Evolutionary conservation across 1,140 invertebrate species (phyloP).

Genomic region (Dendroctonus ponderosae): DNA sequence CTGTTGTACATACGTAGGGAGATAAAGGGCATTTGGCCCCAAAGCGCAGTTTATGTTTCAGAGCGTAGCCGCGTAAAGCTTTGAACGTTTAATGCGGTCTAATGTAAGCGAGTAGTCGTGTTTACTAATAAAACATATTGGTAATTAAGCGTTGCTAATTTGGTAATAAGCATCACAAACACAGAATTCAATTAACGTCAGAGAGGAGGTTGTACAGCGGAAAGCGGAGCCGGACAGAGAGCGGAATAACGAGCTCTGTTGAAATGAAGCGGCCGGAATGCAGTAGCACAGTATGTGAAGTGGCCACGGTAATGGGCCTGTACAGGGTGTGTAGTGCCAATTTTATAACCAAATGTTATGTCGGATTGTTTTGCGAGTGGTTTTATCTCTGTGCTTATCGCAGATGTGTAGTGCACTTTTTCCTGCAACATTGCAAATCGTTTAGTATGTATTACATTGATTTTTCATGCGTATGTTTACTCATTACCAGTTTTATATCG

Average conservation of each 20-base stretch:
- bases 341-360: neutral
- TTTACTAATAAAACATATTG: constrained; percentile 52
- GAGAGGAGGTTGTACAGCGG: constrained; percentile 11
- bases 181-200: constrained; percentile 52
- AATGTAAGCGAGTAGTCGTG: constrained; percentile 48
- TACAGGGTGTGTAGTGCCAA: constrained; percentile 13
- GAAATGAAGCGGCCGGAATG: constrained; percentile 23
- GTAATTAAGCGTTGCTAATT: constrained; percentile 54
- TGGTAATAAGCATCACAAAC: constrained; percentile 53
- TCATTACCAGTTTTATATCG: too few species aligned
- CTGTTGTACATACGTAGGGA: constrained; percentile 12
- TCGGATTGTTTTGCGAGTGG: neutral
- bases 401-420: neutral
- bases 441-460: too few species aligned
- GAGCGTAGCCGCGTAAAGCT: constrained; percentile 40
- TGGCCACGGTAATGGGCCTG: constrained; percentile 11
- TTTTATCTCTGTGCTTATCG: neutral
- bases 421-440: neutral
- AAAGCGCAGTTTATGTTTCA: constrained; percentile 28
- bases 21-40: constrained; percentile 22
- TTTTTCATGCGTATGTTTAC: too few species aligned
- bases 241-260: constrained; percentile 20
- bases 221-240: constrained; percentile 27
- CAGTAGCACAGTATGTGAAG: constrained; percentile 16
- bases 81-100: constrained; percentile 47